Evolutionary conservation across 1,140 invertebrate species (phyloP).

Genomic region (Ectropis grisescens): DNA sequence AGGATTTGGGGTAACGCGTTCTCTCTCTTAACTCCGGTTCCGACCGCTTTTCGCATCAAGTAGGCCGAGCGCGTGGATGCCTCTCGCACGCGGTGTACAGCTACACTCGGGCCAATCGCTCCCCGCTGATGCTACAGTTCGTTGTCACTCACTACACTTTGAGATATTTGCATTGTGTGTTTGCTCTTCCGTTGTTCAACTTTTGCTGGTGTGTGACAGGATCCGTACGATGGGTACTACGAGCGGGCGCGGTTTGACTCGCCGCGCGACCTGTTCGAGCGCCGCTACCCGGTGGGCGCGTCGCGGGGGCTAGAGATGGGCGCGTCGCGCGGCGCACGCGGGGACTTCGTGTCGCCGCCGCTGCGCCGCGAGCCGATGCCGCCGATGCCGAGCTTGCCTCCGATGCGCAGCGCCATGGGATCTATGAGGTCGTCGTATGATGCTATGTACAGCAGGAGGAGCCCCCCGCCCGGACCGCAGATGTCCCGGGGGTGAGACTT

Average conservation of each 20-base stretch:
- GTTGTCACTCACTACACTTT: too few relatives aligned
- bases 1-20: slow-evolving; percentile 82
- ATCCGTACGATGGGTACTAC: slow-evolving; percentile 84
- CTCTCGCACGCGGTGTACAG: slow-evolving; percentile 33
- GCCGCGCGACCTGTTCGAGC: slow-evolving; percentile 82
- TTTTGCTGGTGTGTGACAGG: slow-evolving; percentile 70
- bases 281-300: slow-evolving; percentile 79
- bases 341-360: slow-evolving; percentile 76
- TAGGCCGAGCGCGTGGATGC: slow-evolving; percentile 37
- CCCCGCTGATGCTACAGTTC: slow-evolving; percentile 36
- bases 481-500: slow-evolving; percentile 61
- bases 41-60: slow-evolving; percentile 26
- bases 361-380: slow-evolving; percentile 76
- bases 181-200: too few relatives aligned
- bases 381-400: slow-evolving; percentile 74
- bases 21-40: slow-evolving; percentile 24
- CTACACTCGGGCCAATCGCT: slow-evolving; percentile 28
- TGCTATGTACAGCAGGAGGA: slow-evolving; percentile 83
- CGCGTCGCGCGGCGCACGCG: slow-evolving; percentile 73
- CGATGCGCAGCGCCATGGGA: slow-evolving; percentile 71
- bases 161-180: too few relatives aligned
- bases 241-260: slow-evolving; percentile 82
- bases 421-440: slow-evolving; percentile 78
- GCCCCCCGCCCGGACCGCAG: slow-evolving; percentile 74
- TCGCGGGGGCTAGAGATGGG: slow-evolving; percentile 73